Evolutionary conservation across 2,113 vertebrate genomes (phyloP), one percentile per base, ranked within the genome.

Genomic region (Panthera uncia): DNA sequence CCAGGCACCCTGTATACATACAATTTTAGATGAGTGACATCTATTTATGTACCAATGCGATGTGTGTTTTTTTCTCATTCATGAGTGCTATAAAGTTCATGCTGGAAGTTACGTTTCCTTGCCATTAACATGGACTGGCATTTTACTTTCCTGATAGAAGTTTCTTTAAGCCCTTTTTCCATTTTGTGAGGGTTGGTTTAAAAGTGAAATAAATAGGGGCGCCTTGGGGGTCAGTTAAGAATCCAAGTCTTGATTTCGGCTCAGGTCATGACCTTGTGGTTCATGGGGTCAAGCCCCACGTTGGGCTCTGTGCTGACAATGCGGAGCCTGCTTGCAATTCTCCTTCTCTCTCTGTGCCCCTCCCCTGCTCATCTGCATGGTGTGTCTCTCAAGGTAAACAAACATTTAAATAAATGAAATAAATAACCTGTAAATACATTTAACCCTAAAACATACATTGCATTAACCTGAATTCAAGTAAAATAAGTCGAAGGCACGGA

Each of bases 21-120:
- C 3, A 7, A 15, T 27, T 1, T 14, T 7, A 7, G 71, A 41
- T 1, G 69, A 41, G 23, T 1, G 1, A 38, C 1, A 8, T 27
- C 38, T 27, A 27, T 23, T 41, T 3, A 74, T 3, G 14, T 3
- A 6, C 23, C 3, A 4, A 3, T 25, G 23, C 71, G 0, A 27
- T 0, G 12, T 14, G 38, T 38, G 12, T 45, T 27, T 41, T 41
- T 73, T 74, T 21, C 71, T 45, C 23, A 25, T 41, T 12, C 5
- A 11, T 25, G 38, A 14, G 13, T 3, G 38, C 23, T 41, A 3
- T 27, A 3, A 13, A 74, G 36, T 12, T 25, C 71, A 73, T 7
- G 71, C 71, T 36, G 6, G 21, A 25, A 41, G 36, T 41, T 7
- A 41, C 38, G 36, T 27, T 74, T 41, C 71, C 23, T 6, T 7